Evolutionary conservation across 2,113 vertebrate genomes (phyloP).

Genomic region (Coregonus clupeaformis): DNA sequence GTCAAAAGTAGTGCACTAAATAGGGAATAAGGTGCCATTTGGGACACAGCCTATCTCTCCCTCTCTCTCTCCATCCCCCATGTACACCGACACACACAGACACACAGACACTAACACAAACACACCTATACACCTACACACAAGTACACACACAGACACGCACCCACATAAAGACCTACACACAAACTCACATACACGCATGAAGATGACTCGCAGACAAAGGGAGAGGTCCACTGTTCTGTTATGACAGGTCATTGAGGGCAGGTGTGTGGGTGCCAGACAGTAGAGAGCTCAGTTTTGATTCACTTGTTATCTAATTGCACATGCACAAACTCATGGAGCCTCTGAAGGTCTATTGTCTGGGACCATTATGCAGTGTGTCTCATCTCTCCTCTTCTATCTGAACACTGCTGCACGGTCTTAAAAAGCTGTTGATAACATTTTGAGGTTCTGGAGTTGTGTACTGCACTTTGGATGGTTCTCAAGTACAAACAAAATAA

Average conservation of each 20-base stretch:
- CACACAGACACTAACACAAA: slow-evolving; percentile 26
- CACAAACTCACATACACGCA: not conserved
- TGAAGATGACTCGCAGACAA: slow-evolving; percentile 15
- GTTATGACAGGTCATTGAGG: slow-evolving; percentile 22
- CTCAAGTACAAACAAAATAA: not conserved
- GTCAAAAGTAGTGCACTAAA: no score
- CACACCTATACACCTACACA: slow-evolving; percentile 21
- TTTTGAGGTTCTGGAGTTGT: not conserved
- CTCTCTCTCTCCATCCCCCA: no score
- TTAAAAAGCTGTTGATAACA: not conserved
- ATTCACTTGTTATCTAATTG: slow-evolving; percentile 18
- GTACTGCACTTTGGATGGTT: not conserved
- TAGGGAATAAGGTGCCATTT: no score
- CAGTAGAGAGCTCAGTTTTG: slow-evolving; percentile 34
- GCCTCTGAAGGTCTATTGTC: not conserved
- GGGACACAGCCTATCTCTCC: slow-evolving; percentile 1
- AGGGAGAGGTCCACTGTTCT: slow-evolving; percentile 27
- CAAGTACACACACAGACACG: not conserved
- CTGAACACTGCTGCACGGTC: not conserved
- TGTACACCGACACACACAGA: not conserved
- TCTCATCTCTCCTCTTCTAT: slow-evolving; percentile 15
- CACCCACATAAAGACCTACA: slow-evolving; percentile 1
- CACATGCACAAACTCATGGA: slow-evolving; percentile 6
- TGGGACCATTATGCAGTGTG: not conserved
- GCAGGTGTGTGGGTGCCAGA: slow-evolving; percentile 34